Conservation (phyloP, 2,888 invertebrate genomes). For the Drosophila tripunctata region DNA sequence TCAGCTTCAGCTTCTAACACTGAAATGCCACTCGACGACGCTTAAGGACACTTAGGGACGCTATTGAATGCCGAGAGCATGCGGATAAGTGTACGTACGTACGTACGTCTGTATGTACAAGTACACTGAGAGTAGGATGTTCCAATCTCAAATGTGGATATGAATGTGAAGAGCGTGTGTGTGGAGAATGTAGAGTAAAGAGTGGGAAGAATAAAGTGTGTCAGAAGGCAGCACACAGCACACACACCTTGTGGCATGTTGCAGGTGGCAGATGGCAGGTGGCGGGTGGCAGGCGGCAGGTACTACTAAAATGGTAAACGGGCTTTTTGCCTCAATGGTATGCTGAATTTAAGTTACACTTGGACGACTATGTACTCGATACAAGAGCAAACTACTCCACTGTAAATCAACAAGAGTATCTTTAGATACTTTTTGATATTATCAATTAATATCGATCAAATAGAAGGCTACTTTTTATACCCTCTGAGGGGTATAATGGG, state of each 20-base stretch:
- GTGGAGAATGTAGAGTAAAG: too few relatives aligned
- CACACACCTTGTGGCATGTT: conserved; percentile 14
- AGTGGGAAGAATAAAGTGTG: too few relatives aligned
- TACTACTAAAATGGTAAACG: conserved; percentile 69
- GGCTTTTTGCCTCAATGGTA: conserved; percentile 18
- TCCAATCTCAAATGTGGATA: conserved; percentile 24
- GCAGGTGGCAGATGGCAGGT: conserved; percentile 14
- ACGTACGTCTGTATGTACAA: conserved; percentile 44
- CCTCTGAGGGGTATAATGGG: too few relatives aligned
- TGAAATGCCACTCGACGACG: conserved; percentile 64
- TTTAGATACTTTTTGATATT: too few relatives aligned
- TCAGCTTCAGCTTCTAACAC: conserved; percentile 15
- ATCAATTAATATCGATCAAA: too few relatives aligned
- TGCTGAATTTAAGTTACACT: conserved; percentile 45
- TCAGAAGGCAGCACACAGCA: conserved; percentile 13
- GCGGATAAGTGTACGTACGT: conserved; percentile 53
- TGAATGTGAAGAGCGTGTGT: conserved; percentile 16
- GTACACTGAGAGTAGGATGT: conserved; percentile 11
- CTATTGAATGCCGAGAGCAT: conserved; percentile 58
- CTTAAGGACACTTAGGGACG: conserved; percentile 73
- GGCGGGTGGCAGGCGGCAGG: conserved; percentile 59
- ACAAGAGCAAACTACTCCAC: too few relatives aligned
- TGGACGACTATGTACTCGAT: too few relatives aligned
- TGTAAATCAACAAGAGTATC: too few relatives aligned
- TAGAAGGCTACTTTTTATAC: too few relatives aligned